Conservation (phyloP, 2,888 invertebrate genomes). For the Colletes collaris region DNA sequence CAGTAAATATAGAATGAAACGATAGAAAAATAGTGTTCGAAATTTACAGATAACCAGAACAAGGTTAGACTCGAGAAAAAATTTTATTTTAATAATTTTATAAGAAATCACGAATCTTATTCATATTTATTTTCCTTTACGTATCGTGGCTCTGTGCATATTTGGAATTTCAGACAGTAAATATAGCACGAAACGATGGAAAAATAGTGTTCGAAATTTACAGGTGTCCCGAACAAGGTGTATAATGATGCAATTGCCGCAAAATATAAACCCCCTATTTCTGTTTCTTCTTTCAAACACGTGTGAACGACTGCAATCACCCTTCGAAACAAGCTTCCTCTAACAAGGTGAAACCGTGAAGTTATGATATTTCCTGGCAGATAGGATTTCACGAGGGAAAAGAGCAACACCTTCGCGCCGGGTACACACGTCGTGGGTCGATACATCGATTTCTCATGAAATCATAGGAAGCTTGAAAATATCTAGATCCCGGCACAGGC, state of each 20-base stretch:
- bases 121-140: too few relatives aligned
- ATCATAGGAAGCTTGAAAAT: slow-evolving; percentile 27
- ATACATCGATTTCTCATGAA: slow-evolving; percentile 41
- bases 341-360: slow-evolving; percentile 10
- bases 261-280: neutral
- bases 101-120: too few relatives aligned
- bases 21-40: too few relatives aligned
- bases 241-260: neutral
- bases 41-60: too few relatives aligned
- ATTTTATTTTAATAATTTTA: too few relatives aligned
- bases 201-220: too few relatives aligned
- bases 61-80: too few relatives aligned
- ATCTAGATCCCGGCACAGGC: neutral
- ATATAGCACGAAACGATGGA: too few relatives aligned
- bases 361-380: slow-evolving; percentile 13
- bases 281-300: neutral
- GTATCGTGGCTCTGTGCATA: too few relatives aligned
- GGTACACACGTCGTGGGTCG: slow-evolving; percentile 11
- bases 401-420: neutral
- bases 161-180: too few relatives aligned
- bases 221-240: too few relatives aligned
- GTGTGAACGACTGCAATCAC: neutral
- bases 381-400: slow-evolving; percentile 10
- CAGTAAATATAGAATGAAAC: too few relatives aligned
- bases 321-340: slow-evolving; percentile 3